These are phyloP conservation scores for Oryzias celebensis DNA, from an alignment of 2,113 vertebrate genomes.

Conservation along the genomic window DNA sequence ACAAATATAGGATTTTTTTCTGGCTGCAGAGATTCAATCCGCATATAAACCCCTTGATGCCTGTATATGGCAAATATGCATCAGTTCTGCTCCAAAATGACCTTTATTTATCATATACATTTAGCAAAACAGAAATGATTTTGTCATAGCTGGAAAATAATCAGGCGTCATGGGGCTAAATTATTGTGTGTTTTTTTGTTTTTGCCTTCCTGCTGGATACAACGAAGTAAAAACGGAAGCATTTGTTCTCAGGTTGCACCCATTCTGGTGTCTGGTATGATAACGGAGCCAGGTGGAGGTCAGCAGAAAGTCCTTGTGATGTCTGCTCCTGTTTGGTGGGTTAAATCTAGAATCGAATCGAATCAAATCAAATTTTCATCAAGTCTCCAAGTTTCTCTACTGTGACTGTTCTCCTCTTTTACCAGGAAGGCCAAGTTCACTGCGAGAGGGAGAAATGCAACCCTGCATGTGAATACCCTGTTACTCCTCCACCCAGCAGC, in stretches of 20 bases:
- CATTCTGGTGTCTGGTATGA: conserved; percentile 57
- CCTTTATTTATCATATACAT: no score
- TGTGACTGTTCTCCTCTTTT: neutral
- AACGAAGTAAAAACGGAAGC: neutral
- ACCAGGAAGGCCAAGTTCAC: conserved; percentile 66
- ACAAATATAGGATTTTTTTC: neutral
- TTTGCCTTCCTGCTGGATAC: no score
- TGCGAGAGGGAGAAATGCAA: conserved; percentile 68
- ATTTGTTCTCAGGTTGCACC: conserved; percentile 65
- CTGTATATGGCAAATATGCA: no score
- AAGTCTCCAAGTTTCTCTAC: neutral
- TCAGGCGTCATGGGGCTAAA: no score
- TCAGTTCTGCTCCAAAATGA: no score
- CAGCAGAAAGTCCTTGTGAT: conserved; percentile 56
- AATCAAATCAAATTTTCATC: neutral
- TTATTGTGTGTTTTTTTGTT: no score
- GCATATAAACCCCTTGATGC: no score
- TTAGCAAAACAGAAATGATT: no score
- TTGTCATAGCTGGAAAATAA: no score
- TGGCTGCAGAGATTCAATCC: neutral
- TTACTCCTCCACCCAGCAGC: conserved; percentile 47
- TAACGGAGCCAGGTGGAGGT: conserved; percentile 64
- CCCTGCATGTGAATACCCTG: conserved; percentile 60
- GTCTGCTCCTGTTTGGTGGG: conserved; percentile 73
- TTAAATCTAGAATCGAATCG: neutral